These are phyloP conservation scores for Diorhabda elongata DNA, from an alignment of 1,140 invertebrate species.

Conservation along the genomic window DNA sequence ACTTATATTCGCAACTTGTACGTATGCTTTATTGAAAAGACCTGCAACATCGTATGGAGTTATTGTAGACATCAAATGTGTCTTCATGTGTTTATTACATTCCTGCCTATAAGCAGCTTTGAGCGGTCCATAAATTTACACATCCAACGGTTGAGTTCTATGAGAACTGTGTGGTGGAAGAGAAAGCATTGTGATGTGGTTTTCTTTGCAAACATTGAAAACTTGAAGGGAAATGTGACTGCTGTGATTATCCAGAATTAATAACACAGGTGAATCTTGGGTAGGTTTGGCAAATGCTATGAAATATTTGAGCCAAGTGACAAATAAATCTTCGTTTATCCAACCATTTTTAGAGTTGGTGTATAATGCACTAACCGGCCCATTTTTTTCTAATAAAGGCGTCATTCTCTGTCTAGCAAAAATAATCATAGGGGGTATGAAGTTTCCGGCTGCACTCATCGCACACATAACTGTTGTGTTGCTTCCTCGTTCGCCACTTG, in stretches of 20 bases:
- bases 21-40: conserved; percentile 43
- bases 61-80: conserved; percentile 10
- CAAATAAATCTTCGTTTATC: conserved; percentile 41
- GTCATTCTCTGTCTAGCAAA: conserved; percentile 32
- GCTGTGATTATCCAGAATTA: background rate
- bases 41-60: conserved; percentile 36
- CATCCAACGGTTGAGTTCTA: conserved; percentile 37
- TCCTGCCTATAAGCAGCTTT: conserved; percentile 12
- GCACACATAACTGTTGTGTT: conserved; percentile 24
- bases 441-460: conserved; percentile 40
- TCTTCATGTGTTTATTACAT: conserved; percentile 14
- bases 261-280: conserved; percentile 6
- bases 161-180: conserved; percentile 24
- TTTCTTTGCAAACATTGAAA: conserved; percentile 6
- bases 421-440: conserved; percentile 47
- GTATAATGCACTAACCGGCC: conserved; percentile 36
- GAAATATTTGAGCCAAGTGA: conserved; percentile 29
- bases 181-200: conserved; percentile 27
- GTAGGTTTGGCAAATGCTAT: background rate
- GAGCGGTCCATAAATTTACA: conserved; percentile 30
- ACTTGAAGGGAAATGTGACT: background rate
- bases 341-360: conserved; percentile 40
- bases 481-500: conserved; percentile 22
- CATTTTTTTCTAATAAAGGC: conserved; percentile 38
- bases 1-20: conserved; percentile 36